Evolutionary conservation across 2,797 vertebrate species (phyloP).

Genomic region (Smutsia gigantea): DNA sequence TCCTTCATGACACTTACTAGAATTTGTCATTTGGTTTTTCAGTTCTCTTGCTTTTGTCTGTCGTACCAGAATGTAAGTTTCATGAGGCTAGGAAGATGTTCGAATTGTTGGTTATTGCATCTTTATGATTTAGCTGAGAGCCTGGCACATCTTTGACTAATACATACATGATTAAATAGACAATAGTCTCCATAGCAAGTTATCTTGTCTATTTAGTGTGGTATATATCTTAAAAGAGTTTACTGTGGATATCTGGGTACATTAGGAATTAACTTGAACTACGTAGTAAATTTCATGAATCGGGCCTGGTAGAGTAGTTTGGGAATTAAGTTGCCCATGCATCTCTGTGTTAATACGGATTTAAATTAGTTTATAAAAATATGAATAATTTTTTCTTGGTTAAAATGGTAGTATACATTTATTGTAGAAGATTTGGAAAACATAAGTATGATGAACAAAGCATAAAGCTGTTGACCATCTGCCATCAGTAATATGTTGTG

Average conservation of each 20-base stretch:
- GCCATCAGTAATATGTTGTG: neutral
- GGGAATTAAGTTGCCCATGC: neutral
- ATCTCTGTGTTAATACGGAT: neutral
- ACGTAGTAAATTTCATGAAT: neutral
- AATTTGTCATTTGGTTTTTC: neutral
- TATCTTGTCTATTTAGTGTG: neutral
- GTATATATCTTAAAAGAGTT: neutral
- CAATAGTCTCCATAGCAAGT: neutral
- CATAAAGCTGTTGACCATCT: neutral
- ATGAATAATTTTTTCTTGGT: neutral
- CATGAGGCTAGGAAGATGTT: neutral
- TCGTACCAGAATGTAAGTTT: neutral
- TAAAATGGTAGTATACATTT: neutral
- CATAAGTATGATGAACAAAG: neutral
- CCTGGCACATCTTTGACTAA: neutral
- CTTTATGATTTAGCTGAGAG: neutral
- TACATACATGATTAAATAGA: neutral
- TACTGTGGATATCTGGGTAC: neutral
- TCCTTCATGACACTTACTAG: neutral
- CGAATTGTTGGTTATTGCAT: neutral
- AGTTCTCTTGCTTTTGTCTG: neutral
- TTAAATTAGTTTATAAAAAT: slow-evolving; percentile 35
- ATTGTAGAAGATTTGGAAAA: neutral
- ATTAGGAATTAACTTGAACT: neutral
- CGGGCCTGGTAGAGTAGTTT: neutral